Evolutionary conservation across 1,140 invertebrate genomes (phyloP).

Genomic region (Plectrocnemia conspersa): DNA sequence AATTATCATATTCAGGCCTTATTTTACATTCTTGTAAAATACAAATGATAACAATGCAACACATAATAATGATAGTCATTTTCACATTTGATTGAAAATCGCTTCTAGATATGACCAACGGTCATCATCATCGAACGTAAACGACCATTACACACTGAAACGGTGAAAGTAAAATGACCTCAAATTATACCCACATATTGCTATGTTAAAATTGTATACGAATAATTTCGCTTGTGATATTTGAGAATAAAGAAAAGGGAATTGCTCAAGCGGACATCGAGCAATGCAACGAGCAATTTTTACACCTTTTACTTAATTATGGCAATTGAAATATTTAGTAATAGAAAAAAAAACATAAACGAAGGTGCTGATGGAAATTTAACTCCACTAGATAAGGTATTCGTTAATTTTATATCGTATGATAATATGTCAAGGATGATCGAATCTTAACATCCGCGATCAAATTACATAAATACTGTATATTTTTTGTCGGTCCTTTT

Average conservation of each 20-base stretch:
- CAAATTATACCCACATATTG: conserved; percentile 15
- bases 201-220: conserved; percentile 12
- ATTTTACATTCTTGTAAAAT: too few species aligned
- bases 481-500: not conserved
- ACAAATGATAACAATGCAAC: too few species aligned
- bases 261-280: conserved; percentile 4
- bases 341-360: not conserved
- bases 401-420: not conserved
- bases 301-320: too few species aligned
- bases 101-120: conserved; percentile 10
- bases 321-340: too few species aligned
- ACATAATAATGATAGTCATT: too few species aligned
- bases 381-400: not conserved
- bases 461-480: not conserved
- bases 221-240: conserved; percentile 4
- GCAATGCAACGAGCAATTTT: too few species aligned
- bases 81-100: conserved; percentile 1
- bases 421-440: not conserved
- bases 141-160: conserved; percentile 1
- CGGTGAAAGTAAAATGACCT: conserved; percentile 22
- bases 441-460: not conserved
- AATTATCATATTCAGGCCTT: too few species aligned
- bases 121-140: conserved; percentile 1
- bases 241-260: not conserved
- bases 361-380: not conserved